Conservation (phyloP, 2,888 invertebrate genomes). For the Xestia xanthographa region DNA sequence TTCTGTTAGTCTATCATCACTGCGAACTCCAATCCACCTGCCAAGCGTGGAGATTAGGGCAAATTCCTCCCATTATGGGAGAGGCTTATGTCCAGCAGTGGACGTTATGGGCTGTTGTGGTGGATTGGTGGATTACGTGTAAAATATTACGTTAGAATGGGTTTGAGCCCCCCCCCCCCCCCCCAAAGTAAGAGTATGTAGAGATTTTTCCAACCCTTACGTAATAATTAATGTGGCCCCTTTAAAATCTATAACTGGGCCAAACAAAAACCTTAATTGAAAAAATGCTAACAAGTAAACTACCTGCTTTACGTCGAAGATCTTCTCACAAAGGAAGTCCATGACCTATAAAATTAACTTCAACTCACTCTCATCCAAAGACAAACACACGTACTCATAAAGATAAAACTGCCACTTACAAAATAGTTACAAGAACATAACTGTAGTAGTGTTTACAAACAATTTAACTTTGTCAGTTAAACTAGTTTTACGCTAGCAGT, state of each 20-base stretch:
- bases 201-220: no score
- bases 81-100: no score
- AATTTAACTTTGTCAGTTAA: constrained; percentile 69
- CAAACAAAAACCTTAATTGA: background rate
- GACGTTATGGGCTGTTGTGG: no score
- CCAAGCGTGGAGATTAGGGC: no score
- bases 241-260: background rate
- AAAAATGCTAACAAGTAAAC: background rate
- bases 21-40: no score
- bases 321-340: background rate
- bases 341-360: background rate
- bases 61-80: no score
- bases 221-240: no score
- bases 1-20: no score
- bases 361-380: constrained; percentile 14
- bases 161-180: no score
- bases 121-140: no score
- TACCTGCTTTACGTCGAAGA: background rate
- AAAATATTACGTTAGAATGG: no score
- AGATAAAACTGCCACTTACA: constrained; percentile 55
- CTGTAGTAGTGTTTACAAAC: constrained; percentile 61
- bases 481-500: constrained; percentile 63
- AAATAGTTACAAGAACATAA: constrained; percentile 55
- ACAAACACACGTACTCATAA: constrained; percentile 17
- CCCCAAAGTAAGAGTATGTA: no score